These are phyloP conservation scores for Tetrax tetrax DNA, from an alignment of 2,113 vertebrate genomes.

Conservation along the genomic window DNA sequence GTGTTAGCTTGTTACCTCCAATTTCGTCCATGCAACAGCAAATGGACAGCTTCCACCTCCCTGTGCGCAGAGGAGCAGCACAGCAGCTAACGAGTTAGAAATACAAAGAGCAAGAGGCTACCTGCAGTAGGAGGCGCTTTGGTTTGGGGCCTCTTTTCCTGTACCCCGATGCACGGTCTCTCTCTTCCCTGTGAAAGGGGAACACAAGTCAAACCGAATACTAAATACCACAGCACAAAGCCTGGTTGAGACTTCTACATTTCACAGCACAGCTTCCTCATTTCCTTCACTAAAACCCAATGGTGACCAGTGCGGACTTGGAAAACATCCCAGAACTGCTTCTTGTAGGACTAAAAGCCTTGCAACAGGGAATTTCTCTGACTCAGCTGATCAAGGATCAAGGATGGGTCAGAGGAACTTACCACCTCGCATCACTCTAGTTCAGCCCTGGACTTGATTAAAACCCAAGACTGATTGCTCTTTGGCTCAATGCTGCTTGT, in stretches of 20 bases:
- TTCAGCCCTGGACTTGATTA: background rate
- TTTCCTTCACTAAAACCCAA: background rate
- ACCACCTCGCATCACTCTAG: background rate
- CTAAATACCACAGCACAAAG: background rate
- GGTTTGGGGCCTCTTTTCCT: constrained; percentile 96
- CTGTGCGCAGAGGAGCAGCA: background rate
- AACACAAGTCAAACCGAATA: constrained; percentile 5
- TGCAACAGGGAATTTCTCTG: background rate
- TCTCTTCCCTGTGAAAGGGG: constrained; percentile 86
- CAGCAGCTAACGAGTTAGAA: background rate
- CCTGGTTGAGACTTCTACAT: background rate
- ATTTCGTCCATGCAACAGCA: background rate
- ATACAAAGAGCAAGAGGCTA: constrained; percentile 67
- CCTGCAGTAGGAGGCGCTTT: constrained; percentile 92
- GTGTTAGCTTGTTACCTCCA: background rate
- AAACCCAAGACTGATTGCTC: background rate
- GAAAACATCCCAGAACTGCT: background rate
- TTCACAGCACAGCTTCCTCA: background rate
- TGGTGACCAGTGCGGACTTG: background rate
- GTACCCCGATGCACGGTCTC: constrained; percentile 90
- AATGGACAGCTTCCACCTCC: background rate
- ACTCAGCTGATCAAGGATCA: background rate
- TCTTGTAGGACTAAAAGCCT: background rate
- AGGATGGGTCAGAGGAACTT: background rate
- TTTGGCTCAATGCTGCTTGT: background rate